phyloP scores from a whole-genome alignment of 2,888 invertebrate genomes.

The Drosophila leonis region DNA sequence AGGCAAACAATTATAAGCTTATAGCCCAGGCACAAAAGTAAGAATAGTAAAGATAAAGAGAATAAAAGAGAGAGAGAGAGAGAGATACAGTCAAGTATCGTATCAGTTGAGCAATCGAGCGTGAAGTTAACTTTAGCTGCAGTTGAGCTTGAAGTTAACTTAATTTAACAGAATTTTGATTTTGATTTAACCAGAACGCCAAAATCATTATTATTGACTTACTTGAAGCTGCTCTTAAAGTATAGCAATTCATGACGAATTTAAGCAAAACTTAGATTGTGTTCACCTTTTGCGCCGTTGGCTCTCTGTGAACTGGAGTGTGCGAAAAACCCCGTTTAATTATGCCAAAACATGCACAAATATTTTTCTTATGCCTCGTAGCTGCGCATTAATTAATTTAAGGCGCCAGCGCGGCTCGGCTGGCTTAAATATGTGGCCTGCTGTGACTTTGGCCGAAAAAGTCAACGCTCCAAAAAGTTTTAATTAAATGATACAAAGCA shows the following conservation, averaged over 20 bases:
- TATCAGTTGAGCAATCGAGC: neutral
- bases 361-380: constrained; percentile 71
- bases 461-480: constrained; percentile 63
- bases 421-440: constrained; percentile 63
- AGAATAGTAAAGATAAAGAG: neutral
- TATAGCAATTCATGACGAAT: neutral
- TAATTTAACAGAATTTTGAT: neutral
- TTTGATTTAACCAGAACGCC: neutral
- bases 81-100: neutral
- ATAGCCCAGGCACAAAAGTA: neutral
- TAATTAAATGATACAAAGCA: constrained; percentile 74
- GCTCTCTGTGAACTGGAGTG: constrained; percentile 17
- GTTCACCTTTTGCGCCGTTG: constrained; percentile 16
- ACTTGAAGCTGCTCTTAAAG: neutral
- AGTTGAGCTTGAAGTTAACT: neutral
- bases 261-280: constrained; percentile 12
- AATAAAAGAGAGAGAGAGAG: neutral
- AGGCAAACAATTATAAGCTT: constrained; percentile 18
- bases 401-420: constrained; percentile 48
- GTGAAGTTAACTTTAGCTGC: constrained; percentile 2
- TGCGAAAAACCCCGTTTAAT: constrained; percentile 66
- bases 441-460: constrained; percentile 60
- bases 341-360: constrained; percentile 77
- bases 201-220: neutral
- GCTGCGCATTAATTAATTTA: constrained; percentile 74